A percentile compares a stretch with the other conserved stretches of the same genome.
These are phyloP conservation scores for Drosophila limbata DNA, from an alignment of 2,888 invertebrate genomes.

Conservation along the genomic window DNA sequence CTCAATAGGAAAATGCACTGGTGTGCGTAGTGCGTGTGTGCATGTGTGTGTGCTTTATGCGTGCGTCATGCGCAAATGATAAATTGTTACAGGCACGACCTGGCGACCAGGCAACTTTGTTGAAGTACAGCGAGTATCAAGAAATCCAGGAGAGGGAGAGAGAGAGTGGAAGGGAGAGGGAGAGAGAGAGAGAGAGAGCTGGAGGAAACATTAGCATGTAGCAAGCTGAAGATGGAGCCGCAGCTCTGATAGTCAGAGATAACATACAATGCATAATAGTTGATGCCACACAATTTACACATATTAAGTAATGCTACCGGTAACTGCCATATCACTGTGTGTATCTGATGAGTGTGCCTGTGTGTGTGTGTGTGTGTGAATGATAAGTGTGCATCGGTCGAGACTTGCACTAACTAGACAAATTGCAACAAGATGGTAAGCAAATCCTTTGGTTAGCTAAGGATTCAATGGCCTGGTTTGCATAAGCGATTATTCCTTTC, in stretches of 20 bases:
- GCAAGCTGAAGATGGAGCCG: slow-evolving; percentile 35
- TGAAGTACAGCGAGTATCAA: slow-evolving; percentile 25
- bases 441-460: slow-evolving; percentile 50
- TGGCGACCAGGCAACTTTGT: slow-evolving; percentile 43
- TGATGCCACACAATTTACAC: slow-evolving; percentile 82
- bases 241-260: slow-evolving; percentile 66
- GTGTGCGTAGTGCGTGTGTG: slow-evolving; percentile 23
- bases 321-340: slow-evolving; percentile 54
- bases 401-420: slow-evolving; percentile 61
- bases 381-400: slow-evolving; percentile 51
- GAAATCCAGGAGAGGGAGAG: slow-evolving; percentile 7
- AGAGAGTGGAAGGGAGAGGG: slow-evolving; percentile 1
- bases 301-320: slow-evolving; percentile 80
- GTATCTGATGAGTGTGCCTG: slow-evolving; percentile 20
- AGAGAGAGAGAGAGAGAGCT: not conserved
- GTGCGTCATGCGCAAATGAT: slow-evolving; percentile 79
- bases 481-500: slow-evolving; percentile 52
- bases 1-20: slow-evolving; percentile 56
- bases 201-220: slow-evolving; percentile 34
- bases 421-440: slow-evolving; percentile 65
- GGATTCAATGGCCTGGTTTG: slow-evolving; percentile 54
- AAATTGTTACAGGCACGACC: slow-evolving; percentile 72
- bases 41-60: slow-evolving; percentile 46
- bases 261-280: slow-evolving; percentile 79
- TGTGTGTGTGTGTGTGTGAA: slow-evolving; percentile 18